phyloP scores from a whole-genome alignment of 2,888 invertebrate species.

The Drosophila nr. perissopoda region DNA sequence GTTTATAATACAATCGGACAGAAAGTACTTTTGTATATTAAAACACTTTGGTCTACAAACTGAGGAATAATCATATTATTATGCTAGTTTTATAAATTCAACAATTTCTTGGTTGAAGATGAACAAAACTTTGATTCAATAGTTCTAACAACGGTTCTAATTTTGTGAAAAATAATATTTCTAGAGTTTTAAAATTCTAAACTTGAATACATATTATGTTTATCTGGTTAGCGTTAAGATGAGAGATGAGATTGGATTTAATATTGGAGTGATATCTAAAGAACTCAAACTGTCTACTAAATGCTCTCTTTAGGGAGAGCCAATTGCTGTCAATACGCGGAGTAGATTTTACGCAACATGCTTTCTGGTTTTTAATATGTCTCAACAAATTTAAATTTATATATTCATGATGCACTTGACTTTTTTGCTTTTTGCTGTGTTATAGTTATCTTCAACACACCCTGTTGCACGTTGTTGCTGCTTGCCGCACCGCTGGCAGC shows the following conservation, averaged over 20 bases:
- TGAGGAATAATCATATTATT: not conserved
- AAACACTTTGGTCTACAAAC: not conserved
- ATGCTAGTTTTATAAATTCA: not conserved
- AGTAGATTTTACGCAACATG: not conserved
- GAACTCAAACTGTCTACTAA: rapidly evolving
- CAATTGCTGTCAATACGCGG: not conserved
- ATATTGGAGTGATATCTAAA: not conserved
- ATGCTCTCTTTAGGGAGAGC: not conserved
- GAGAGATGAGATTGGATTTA: not conserved
- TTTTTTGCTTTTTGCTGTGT: conserved; percentile 19
- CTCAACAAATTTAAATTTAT: conserved; percentile 2
- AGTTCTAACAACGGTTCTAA: not conserved
- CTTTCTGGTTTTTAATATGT: not conserved
- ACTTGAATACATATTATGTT: not conserved
- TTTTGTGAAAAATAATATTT: not conserved
- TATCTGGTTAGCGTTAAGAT: not conserved
- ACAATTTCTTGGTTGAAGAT: not conserved
- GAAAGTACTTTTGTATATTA: not conserved
- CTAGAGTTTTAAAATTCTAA: not conserved
- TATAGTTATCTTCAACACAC: conserved; percentile 70
- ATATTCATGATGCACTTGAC: conserved; percentile 16
- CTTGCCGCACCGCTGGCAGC: conserved; percentile 3
- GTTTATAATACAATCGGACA: not conserved
- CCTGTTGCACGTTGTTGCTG: conserved; percentile 52
- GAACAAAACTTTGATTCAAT: not conserved